Base-by-base conservation (phyloP, 2,113 vertebrate genomes). In the Lepus timidus region DNA sequence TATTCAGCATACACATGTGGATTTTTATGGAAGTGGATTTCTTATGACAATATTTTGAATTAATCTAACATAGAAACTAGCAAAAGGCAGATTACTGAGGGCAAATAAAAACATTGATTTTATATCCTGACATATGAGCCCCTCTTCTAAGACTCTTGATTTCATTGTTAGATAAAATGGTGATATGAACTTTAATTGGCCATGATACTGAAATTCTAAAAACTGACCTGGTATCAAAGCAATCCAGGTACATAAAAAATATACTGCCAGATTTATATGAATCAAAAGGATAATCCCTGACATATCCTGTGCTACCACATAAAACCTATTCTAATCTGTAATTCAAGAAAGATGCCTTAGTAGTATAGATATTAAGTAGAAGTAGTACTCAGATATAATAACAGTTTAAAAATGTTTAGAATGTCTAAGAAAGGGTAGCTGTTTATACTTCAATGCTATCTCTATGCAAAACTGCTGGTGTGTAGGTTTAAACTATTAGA, bases 151-250 rank as follows among this genome's bases (percentile, higher is more conserved):
- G 16, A 83, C 44, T 92, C 51, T 58, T 52, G 3, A 85, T 75
- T 88, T 86, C 19, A 89, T 65, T 92, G 29, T 73, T 80, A 6
- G 17, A 74, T 13, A 71, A 93, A 91, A 95, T 0, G 9, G 80
- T 67, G 92, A 94, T 61, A 25, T 88, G 39, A 88, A 80, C 25
- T 73, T 86, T 39, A 90, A 68, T 1, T 81, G 51, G 81, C 49
- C 39, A n/a, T 33, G 75, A 79, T 74, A 39, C 87, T 33, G 87
- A 97, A 97, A 92, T 74, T 16, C 61, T 93, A 80, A 64, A 82
- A 39, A 33, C 0, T 51, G 49, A 90, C 1, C 31, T 36, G 16
- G 11, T 31, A 81, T 31, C n/a, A 83, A 90, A 84, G 19, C 23
- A 85, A 39, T 68, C 51, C 29, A 62, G 85, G 49, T n/a, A 86